Conservation (phyloP, 2,888 invertebrate genomes). For the Periphyllus acericola region DNA sequence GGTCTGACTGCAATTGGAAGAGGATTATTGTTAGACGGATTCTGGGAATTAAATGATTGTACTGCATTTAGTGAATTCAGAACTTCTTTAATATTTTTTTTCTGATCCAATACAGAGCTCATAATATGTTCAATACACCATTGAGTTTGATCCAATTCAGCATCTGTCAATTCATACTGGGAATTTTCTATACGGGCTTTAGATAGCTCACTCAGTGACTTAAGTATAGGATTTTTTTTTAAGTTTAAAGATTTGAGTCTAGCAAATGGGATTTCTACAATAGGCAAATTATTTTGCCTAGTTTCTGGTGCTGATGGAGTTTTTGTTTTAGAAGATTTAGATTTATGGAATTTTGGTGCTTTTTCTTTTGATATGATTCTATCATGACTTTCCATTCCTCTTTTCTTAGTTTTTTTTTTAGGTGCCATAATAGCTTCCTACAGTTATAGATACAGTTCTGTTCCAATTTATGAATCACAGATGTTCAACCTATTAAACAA, state of each 20-base stretch:
- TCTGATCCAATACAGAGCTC: constrained; percentile 82
- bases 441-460: background rate
- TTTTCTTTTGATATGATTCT: background rate
- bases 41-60: background rate
- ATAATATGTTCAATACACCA: constrained; percentile 86
- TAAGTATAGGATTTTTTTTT: background rate
- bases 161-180: constrained; percentile 74
- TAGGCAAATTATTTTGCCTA: background rate
- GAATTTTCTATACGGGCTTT: constrained; percentile 73
- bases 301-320: background rate
- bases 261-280: background rate
- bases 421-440: background rate
- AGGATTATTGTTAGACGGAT: background rate
- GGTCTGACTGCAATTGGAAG: background rate
- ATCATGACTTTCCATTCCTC: too few relatives aligned
- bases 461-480: background rate
- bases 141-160: constrained; percentile 88
- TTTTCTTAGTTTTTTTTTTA: background rate
- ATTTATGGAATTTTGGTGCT: background rate
- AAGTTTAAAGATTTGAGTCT: background rate
- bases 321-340: background rate
- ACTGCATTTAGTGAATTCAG: constrained; percentile 67
- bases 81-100: constrained; percentile 81
- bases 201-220: background rate
- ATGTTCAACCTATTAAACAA: background rate